Evolutionary conservation across 2,888 invertebrate genomes (phyloP).

Genomic region (Priocnemis perturbator): DNA sequence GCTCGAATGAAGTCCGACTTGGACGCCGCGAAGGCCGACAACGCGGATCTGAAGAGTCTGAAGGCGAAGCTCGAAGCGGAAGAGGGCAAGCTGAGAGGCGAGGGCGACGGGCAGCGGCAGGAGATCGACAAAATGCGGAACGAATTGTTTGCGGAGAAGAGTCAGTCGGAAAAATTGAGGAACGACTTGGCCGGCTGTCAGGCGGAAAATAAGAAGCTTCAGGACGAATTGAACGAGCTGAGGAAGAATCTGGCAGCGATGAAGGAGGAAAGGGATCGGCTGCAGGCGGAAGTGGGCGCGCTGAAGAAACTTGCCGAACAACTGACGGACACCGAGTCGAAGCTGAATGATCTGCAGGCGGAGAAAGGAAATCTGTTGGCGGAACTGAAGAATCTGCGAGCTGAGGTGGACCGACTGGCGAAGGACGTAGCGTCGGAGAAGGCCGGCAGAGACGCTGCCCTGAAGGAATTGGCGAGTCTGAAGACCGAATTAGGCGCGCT

Average conservation of each 20-base stretch:
- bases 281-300: slow-evolving; percentile 26
- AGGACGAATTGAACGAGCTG: slow-evolving; percentile 25
- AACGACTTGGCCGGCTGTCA: slow-evolving; percentile 43
- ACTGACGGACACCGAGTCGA: slow-evolving; percentile 20
- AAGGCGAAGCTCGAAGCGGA: slow-evolving; percentile 28
- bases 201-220: slow-evolving; percentile 37
- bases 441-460: slow-evolving; percentile 32
- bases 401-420: slow-evolving; percentile 37
- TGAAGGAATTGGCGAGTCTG: slow-evolving; percentile 41
- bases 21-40: slow-evolving; percentile 32
- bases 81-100: slow-evolving; percentile 25
- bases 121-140: slow-evolving; percentile 41
- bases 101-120: slow-evolving; percentile 27
- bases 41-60: slow-evolving; percentile 29
- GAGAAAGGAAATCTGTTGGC: slow-evolving; percentile 45
- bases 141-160: slow-evolving; percentile 27
- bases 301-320: slow-evolving; percentile 24
- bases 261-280: slow-evolving; percentile 26
- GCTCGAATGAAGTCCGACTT: slow-evolving; percentile 22
- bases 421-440: slow-evolving; percentile 45
- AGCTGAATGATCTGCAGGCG: slow-evolving; percentile 17
- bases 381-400: slow-evolving; percentile 47
- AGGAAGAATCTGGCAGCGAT: slow-evolving; percentile 23
- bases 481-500: slow-evolving; percentile 28
- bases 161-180: slow-evolving; percentile 33